Base-by-base conservation (phyloP, 1,140 invertebrate species). In the Drosophila nebulosa region DNA sequence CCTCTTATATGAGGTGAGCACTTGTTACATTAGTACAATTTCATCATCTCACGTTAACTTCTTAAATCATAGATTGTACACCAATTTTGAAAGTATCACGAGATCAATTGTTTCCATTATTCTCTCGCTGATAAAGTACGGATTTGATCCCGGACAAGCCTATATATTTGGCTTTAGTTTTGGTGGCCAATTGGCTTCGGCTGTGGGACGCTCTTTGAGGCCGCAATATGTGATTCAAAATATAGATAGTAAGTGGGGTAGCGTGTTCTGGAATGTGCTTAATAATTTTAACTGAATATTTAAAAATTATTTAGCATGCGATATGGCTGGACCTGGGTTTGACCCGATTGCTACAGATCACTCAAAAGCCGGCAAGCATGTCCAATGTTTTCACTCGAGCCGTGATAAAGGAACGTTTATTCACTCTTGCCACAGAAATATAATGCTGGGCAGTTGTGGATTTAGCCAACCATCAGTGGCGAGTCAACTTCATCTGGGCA, bases 131-230 rank as follows among this genome's bases (percentile, higher is more conserved):
- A 66, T 89, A 14, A 65, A 63, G 9, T 61, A 79, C 14, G 90
- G 90, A 4, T 85, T 91, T 9, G 69, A 91, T 57, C 69, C 78
- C 1, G 74, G 66, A 12, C 71, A 69, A 6, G 85, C 74, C 2
- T 91, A 85, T 42, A 69, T 91, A 69, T 91, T 91, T 69, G 90
- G 90, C 4, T 91, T 91, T 50, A 91, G 90, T 50, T 91, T 89
- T 51, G 90, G 90, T 2, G 90, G 90, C 0, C 88, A 89, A 66
- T 30, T 91, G 6, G 90, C 81, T 0, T 85, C 89, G 1, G 74
- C 86, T 21, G 88, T 90, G 4, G 90, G 90, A 4, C 61, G 78
- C 4, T 53, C 59, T n/a, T 51, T 90, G 21, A 62, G 50, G 3
- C 67, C 73, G 5, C 58, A 70, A 39, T 70, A 79, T 32, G 7